Conservation (phyloP, 2,888 invertebrate species). For the Trileptium ribeirensis region DNA sequence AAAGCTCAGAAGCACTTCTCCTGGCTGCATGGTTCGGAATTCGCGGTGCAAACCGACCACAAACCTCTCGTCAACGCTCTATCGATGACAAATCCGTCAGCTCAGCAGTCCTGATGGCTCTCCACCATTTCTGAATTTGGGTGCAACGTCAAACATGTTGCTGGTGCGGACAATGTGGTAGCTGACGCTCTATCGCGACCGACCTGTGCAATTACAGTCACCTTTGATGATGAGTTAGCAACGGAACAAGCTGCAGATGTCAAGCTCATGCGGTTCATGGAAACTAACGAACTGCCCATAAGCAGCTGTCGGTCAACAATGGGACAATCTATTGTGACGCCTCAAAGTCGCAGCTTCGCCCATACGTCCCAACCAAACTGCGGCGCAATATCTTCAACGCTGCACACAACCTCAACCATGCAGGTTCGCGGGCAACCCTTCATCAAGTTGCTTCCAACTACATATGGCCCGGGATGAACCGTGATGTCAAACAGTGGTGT, state of each 20-base stretch:
- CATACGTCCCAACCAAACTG: no score
- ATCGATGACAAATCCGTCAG: background rate
- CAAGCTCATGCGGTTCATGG: background rate
- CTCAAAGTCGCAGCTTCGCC: no score
- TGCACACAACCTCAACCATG: no score
- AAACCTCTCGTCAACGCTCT: conserved; percentile 3
- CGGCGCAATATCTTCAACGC: no score
- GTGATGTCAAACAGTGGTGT: no score
- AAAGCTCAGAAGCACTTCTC: background rate
- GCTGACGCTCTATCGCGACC: background rate
- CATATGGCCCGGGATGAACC: no score
- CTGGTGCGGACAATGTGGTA: background rate
- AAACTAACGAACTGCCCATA: background rate
- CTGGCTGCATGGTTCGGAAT: background rate
- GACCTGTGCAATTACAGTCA: background rate
- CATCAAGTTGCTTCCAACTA: no score
- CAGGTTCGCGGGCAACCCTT: no score
- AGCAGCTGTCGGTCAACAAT: no score
- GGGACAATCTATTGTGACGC: no score
- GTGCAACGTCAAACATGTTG: background rate
- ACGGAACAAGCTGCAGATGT: background rate
- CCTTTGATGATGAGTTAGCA: background rate
- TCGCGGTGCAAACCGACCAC: background rate
- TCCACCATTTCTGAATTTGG: background rate
- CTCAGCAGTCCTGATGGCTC: background rate